Conservation (phyloP, 1,140 invertebrate genomes). For the Cardiocondyla obscurior region DNA sequence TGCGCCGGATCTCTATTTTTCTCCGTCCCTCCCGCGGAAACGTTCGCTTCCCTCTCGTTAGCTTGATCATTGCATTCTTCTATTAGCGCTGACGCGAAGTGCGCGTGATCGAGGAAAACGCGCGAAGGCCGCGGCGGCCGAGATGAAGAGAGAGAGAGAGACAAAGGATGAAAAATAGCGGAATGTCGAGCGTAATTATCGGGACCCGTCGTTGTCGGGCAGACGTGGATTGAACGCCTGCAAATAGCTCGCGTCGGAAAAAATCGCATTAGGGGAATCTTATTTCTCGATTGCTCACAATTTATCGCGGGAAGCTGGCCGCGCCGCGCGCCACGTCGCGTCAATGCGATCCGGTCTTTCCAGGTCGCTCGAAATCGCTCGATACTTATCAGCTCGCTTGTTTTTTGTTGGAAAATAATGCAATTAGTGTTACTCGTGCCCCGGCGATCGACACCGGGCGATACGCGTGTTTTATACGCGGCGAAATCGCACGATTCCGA, state of each 20-base stretch:
- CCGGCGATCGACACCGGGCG: neutral
- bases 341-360: slow-evolving; percentile 35
- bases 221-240: slow-evolving; percentile 12
- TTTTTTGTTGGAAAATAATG: slow-evolving; percentile 45
- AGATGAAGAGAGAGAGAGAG: neutral
- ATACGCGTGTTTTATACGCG: slow-evolving; percentile 36
- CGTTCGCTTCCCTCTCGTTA: slow-evolving; percentile 17
- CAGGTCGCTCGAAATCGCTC: slow-evolving; percentile 36
- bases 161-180: slow-evolving; percentile 32
- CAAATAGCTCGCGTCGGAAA: slow-evolving; percentile 46
- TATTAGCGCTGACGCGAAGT: slow-evolving; percentile 24
- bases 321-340: neutral
- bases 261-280: slow-evolving; percentile 43
- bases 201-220: neutral
- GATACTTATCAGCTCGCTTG: slow-evolving; percentile 19
- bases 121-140: slow-evolving; percentile 50
- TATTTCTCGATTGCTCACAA: slow-evolving; percentile 58
- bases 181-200: slow-evolving; percentile 42
- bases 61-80: slow-evolving; percentile 8
- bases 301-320: slow-evolving; percentile 46
- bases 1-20: slow-evolving; percentile 26
- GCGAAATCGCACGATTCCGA: slow-evolving; percentile 8
- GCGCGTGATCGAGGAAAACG: neutral
- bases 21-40: neutral
- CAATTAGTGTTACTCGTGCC: slow-evolving; percentile 30